Evolutionary conservation across 2,797 vertebrate species (phyloP), one percentile per base, ranked within the genome.

Genomic region (Argentina silus): DNA sequence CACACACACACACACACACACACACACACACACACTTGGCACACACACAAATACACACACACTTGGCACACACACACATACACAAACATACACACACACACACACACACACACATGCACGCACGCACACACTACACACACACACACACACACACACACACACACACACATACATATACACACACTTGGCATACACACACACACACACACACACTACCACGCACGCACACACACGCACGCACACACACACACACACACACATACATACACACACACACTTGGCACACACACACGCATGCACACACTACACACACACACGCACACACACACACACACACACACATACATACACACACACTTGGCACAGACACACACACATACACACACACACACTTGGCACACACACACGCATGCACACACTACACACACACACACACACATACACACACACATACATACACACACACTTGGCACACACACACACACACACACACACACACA

Each of bases 401-500:
- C n/a, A n/a, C n/a, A n/a, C n/a, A n/a, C n/a, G n/a, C n/a, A n/a
- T n/a, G n/a, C n/a, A 70, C 73, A 77, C 15, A 61, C 45, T n/a
- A 60, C 63, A 81, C 23, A 56, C 67, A 76, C 27, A 56, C 27
- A 51, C 1, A 70, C 73, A 77, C 15, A 61, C 45, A 60, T 61
- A 81, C 23, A 56, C 67, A 76, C 27, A 36, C n/a, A 56, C 27
- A 51, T 2, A 70, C 73, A 77, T 12, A 61, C 45, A 60, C 63
- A 81, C 23, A 56, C 67, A 76, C 27, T n/a, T n/a, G n/a, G 4
- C 73, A 77, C 15, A 61, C 45, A 60, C 63, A 81, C 23, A 56
- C 67, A 76, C 27, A 56, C 27, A 51, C 1, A 70, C 73, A 77
- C 15, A 61, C 45, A 60, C 63, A 81, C 23, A 56, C 67, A 76